Conservation (phyloP, 2,888 invertebrate genomes). For the Rapana venosa region DNA sequence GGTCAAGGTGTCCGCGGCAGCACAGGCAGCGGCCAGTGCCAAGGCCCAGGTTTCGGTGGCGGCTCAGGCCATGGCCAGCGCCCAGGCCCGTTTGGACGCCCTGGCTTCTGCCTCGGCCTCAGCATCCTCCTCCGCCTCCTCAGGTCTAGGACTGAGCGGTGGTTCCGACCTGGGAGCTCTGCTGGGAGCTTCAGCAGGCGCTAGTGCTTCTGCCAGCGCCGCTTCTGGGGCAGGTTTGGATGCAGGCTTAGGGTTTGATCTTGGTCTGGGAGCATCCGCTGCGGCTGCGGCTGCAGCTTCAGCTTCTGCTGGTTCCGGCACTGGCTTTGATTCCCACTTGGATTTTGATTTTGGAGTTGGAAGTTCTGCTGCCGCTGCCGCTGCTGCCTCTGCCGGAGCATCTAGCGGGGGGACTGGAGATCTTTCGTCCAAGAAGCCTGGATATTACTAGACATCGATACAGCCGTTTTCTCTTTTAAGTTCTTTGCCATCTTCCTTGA, state of each 20-base stretch:
- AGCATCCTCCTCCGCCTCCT: neutral
- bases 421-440: neutral
- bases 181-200: neutral
- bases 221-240: neutral
- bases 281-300: neutral
- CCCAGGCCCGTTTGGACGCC: conserved; percentile 19
- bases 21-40: neutral
- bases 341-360: neutral
- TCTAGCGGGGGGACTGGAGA: neutral
- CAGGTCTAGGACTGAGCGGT: neutral
- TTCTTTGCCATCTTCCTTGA: too few relatives aligned
- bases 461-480: neutral
- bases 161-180: neutral
- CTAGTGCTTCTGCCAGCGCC: neutral
- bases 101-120: neutral
- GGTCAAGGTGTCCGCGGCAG: neutral
- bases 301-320: neutral
- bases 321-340: neutral
- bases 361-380: neutral
- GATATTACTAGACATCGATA: neutral
- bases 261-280: neutral
- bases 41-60: conserved; percentile 6
- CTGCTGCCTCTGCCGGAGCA: neutral
- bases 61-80: conserved; percentile 27
- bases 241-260: neutral